Base-by-base conservation (phyloP, 1,140 invertebrate genomes). In the Bombus ignitus region DNA sequence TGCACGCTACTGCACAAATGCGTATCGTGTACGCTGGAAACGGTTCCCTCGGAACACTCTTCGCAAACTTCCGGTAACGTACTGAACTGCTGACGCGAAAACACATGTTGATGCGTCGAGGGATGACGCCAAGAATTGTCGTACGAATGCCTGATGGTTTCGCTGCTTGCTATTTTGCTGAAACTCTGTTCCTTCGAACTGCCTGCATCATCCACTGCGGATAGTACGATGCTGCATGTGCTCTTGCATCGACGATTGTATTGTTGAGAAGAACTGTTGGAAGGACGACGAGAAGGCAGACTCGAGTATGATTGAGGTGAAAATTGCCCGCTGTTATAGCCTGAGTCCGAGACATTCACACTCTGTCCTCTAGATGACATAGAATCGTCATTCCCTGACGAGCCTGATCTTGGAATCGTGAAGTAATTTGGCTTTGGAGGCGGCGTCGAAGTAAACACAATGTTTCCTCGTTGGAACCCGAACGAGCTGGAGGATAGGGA, bases 221-320 rank as follows among this genome's bases (percentile, higher is more conserved):
- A 96, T n/a, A 97, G 92, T 15, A 96, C 95, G 65, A 97, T 97
- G 89, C 96, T 97, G 89, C 96, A 97, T 0, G 97, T 97, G 92
- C 97, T 97, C 72, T 96, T 96, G 85, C 97, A 97, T 9, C 94
- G 90, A 10, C 95, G 92, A 62, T 94, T 94, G 73, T 93, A 94
- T 0, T 94, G 93, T n/a, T 95, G 94, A 1, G 93, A 86, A n/a
- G 28, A n/a, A n/a, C 10, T n/a, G 12, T 62, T 62, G 59, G 59
- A 62, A 0, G 92, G 75, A 59, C 92, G 86, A 37, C 94, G 91
- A 0, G 83, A 47, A 1, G 93, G 92, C 18, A 94, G 78, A 82
- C 92, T 94, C 32, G 90, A 92, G n/a, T 93, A 94, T 0, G 95
- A 94, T 47, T 90, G 94, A 1, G 94, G 93, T 0, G 94, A 94